Evolutionary conservation across 2,113 vertebrate species (phyloP).

Genomic region (Oryctolagus cuniculus): DNA sequence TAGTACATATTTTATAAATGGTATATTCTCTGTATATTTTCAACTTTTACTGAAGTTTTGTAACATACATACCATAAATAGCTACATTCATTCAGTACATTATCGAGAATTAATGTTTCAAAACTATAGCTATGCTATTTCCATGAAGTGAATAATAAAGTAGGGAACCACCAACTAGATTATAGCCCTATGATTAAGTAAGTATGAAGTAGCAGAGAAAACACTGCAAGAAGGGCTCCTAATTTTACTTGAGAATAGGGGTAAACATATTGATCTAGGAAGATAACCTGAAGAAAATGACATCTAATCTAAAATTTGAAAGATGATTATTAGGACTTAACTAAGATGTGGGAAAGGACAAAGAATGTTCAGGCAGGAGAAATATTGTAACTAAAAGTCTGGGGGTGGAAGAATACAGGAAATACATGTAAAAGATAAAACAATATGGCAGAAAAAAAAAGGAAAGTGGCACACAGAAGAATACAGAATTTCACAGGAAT

Average conservation of each 20-base stretch:
- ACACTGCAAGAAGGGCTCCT: background rate
- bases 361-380: background rate
- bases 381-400: background rate
- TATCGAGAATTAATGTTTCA: background rate
- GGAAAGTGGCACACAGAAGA: background rate
- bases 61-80: background rate
- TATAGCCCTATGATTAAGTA: background rate
- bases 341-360: background rate
- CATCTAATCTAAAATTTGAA: constrained; percentile 15
- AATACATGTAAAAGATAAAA: constrained; percentile 38
- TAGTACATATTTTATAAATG: constrained; percentile 38
- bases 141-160: constrained; percentile 28
- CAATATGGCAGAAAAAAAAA: background rate
- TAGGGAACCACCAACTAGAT: background rate
- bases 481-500: background rate
- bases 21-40: constrained; percentile 47
- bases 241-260: background rate
- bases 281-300: background rate
- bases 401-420: background rate
- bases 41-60: constrained; percentile 48
- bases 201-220: background rate
- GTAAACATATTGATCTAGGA: background rate
- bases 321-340: constrained; percentile 38
- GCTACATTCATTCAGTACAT: background rate
- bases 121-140: background rate